A percentile compares a stretch with the other conserved stretches of the same genome.
These are phyloP conservation scores for Petrosia ficiformis DNA, from an alignment of 37 sponge, comb jelly and placozoan species.

Conservation along the genomic window DNA sequence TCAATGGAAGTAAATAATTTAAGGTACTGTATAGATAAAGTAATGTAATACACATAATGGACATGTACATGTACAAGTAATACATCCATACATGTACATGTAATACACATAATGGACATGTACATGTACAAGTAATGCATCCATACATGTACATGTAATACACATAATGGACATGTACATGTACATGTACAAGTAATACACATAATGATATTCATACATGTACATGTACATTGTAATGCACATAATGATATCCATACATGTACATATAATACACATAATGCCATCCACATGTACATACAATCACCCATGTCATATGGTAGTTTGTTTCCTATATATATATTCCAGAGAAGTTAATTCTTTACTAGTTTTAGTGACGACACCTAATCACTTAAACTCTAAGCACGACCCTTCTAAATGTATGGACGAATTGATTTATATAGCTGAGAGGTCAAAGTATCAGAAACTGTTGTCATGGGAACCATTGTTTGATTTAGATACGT, in stretches of 20 bases:
- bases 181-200: background rate
- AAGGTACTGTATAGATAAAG: too few relatives aligned
- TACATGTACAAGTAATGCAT: too few relatives aligned
- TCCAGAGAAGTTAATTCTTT: constrained; percentile 48
- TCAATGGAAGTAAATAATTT: too few relatives aligned
- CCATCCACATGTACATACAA: too few relatives aligned
- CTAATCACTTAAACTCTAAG: constrained; percentile 13
- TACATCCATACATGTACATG: too few relatives aligned
- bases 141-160: too few relatives aligned
- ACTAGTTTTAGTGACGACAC: constrained; percentile 51
- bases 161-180: background rate
- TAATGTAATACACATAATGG: too few relatives aligned
- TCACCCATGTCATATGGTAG: background rate
- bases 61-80: too few relatives aligned
- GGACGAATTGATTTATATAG: constrained; percentile 19
- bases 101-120: too few relatives aligned
- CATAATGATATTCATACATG: background rate
- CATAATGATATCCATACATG: too few relatives aligned
- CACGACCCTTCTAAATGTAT: constrained; percentile 54
- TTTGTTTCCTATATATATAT: background rate
- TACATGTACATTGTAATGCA: too few relatives aligned
- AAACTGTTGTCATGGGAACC: constrained; percentile 62
- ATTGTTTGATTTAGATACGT: constrained; percentile 24
- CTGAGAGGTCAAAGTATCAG: constrained; percentile 52
- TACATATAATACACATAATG: too few relatives aligned